phyloP scores from a whole-genome alignment of 2,888 invertebrate genomes.

The Philonicus albiceps region DNA sequence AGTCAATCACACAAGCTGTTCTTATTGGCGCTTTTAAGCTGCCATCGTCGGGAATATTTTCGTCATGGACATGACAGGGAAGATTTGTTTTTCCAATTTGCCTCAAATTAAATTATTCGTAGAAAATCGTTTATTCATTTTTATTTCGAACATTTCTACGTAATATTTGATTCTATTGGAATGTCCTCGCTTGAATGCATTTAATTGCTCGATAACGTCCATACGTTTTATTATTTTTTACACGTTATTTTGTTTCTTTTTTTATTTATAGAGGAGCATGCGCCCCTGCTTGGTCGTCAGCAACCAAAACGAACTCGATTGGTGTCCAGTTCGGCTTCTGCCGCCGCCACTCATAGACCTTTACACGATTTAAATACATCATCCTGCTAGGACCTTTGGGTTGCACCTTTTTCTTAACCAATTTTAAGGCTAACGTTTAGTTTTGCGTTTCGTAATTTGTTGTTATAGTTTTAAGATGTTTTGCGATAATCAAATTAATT shows the following conservation, averaged over 20 bases:
- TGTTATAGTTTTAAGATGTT: constrained; percentile 5
- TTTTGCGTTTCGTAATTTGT: constrained; percentile 6
- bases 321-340: constrained; percentile 51
- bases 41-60: not conserved
- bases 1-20: constrained; percentile 33
- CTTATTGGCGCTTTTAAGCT: constrained; percentile 1
- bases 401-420: not conserved
- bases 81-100: not conserved
- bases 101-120: not conserved
- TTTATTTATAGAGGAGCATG: constrained; percentile 66
- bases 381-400: constrained; percentile 47
- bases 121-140: not conserved
- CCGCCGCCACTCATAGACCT: constrained; percentile 43
- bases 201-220: constrained; percentile 29
- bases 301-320: constrained; percentile 54
- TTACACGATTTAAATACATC: constrained; percentile 50
- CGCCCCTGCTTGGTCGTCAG: constrained; percentile 65
- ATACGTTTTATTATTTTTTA: constrained; percentile 45
- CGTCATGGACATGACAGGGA: not conserved
- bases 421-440: not conserved
- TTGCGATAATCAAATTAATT: constrained; percentile 10
- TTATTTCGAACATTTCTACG: not conserved
- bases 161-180: not conserved
- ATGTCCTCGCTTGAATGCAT: not conserved
- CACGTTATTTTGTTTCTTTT: constrained; percentile 53